phyloP scores from a whole-genome alignment of 1,140 invertebrate species.

The Calephelis virginiensis region DNA sequence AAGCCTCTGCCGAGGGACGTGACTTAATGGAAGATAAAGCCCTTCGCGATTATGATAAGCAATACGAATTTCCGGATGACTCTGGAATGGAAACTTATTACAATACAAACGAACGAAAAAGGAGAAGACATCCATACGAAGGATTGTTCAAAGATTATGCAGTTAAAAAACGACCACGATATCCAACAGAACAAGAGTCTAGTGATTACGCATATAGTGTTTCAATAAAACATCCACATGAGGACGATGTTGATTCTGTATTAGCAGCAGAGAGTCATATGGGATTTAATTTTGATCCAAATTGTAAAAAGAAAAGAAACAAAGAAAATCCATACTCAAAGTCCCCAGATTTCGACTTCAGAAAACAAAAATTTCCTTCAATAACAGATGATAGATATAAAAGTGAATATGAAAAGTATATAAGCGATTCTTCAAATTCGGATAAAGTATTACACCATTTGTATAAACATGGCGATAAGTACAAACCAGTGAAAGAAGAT shows the following conservation, averaged over 20 bases:
- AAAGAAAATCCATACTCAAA: slow-evolving; percentile 51
- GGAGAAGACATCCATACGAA: slow-evolving; percentile 49
- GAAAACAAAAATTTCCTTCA: slow-evolving; percentile 52
- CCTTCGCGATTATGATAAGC: slow-evolving; percentile 56
- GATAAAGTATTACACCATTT: slow-evolving; percentile 45
- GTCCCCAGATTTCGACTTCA: slow-evolving; percentile 46
- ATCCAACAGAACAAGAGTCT: slow-evolving; percentile 51
- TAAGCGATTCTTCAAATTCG: slow-evolving; percentile 44
- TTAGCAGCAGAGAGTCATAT: slow-evolving; percentile 53
- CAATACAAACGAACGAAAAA: slow-evolving; percentile 46
- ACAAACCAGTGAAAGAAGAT: slow-evolving; percentile 46
- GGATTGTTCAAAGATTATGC: slow-evolving; percentile 48
- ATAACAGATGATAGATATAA: slow-evolving; percentile 40
- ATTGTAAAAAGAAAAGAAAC: slow-evolving; percentile 64
- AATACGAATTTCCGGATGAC: slow-evolving; percentile 59
- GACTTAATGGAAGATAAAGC: slow-evolving; percentile 53
- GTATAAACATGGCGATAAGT: slow-evolving; percentile 38
- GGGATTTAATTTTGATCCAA: slow-evolving; percentile 53
- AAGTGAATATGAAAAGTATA: slow-evolving; percentile 53
- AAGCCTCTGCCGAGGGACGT: slow-evolving; percentile 29
- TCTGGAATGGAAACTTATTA: slow-evolving; percentile 40
- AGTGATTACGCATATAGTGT: slow-evolving; percentile 65
- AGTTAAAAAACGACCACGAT: slow-evolving; percentile 48
- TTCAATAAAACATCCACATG: slow-evolving; percentile 56
- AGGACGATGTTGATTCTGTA: slow-evolving; percentile 44